Conservation (phyloP, 2,113 vertebrate species). For the Aegypius monachus region DNA sequence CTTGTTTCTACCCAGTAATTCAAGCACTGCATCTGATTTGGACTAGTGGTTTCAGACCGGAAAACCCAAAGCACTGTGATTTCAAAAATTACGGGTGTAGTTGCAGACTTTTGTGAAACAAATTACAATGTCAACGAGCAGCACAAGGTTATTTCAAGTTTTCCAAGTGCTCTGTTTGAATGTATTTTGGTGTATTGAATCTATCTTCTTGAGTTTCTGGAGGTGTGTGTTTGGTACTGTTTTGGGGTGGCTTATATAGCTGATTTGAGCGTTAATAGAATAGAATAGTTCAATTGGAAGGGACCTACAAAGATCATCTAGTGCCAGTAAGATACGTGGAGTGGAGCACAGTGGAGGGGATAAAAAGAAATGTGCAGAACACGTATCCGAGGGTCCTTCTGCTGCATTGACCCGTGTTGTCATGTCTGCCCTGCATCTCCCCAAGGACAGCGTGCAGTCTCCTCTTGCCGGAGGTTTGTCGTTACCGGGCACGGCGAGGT, state of each 20-base stretch:
- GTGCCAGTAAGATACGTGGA: not conserved
- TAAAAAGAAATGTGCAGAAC: not conserved
- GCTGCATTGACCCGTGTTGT: accelerated
- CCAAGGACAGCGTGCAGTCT: not conserved
- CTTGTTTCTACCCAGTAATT: not conserved
- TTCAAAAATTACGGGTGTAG: accelerated
- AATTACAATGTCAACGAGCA: not conserved
- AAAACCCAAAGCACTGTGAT: not conserved
- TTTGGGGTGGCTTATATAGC: not conserved
- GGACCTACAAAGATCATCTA: accelerated
- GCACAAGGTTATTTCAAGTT: not conserved
- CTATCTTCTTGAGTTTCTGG: not conserved
- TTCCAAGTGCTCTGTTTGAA: not conserved
- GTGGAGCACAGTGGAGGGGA: not conserved
- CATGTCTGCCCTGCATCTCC: not conserved
- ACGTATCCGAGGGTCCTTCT: accelerated
- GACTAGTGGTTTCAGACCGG: not conserved
- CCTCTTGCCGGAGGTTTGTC: not conserved
- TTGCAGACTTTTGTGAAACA: not conserved
- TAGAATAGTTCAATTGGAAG: not conserved
- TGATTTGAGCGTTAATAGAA: not conserved
- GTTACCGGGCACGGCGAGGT: not conserved
- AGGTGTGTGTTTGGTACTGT: not conserved
- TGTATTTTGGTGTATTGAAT: not conserved
- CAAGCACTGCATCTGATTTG: not conserved